Percentiles rank a stretch among this genome's conserved stretches.
phyloP scores from a whole-genome alignment of 2,888 invertebrate species.

The Phanerotoma sp. region DNA sequence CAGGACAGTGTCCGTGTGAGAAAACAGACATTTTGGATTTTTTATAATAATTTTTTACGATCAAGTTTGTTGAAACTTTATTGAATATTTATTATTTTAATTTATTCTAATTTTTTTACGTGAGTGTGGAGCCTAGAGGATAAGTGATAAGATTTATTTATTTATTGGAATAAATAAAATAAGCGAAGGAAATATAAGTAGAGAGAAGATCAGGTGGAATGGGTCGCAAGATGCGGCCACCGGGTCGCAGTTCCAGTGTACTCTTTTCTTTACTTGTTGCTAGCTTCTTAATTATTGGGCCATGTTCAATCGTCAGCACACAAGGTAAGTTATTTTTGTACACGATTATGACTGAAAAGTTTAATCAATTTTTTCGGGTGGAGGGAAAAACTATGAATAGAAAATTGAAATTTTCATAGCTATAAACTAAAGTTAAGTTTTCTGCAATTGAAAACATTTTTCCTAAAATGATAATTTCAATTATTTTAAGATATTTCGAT shows the following conservation, averaged over 20 bases:
- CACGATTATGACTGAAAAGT: too few relatives aligned
- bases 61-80: background rate
- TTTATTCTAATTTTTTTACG: too few relatives aligned
- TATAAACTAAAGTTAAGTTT: too few relatives aligned
- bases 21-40: background rate
- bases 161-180: background rate
- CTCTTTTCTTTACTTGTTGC: slow-evolving; percentile 25
- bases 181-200: slow-evolving; percentile 4
- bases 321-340: slow-evolving; percentile 33
- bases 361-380: too few relatives aligned
- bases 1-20: slow-evolving; percentile 11
- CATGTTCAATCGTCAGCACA: slow-evolving; percentile 24
- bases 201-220: slow-evolving; percentile 30
- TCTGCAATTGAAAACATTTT: too few relatives aligned
- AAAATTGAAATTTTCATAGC: too few relatives aligned
- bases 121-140: slow-evolving; percentile 11
- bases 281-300: slow-evolving; percentile 29
- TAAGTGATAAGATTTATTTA: slow-evolving; percentile 3
- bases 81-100: background rate
- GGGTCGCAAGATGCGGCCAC: slow-evolving; percentile 36
- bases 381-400: too few relatives aligned
- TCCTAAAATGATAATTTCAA: too few relatives aligned
- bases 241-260: slow-evolving; percentile 36
- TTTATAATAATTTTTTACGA: background rate
- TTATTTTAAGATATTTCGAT: too few relatives aligned